A percentile compares a stretch with the other conserved stretches of the same genome.
Evolutionary conservation across 2,888 invertebrate genomes (phyloP).

Genomic region (Drosophila koepferae): DNA sequence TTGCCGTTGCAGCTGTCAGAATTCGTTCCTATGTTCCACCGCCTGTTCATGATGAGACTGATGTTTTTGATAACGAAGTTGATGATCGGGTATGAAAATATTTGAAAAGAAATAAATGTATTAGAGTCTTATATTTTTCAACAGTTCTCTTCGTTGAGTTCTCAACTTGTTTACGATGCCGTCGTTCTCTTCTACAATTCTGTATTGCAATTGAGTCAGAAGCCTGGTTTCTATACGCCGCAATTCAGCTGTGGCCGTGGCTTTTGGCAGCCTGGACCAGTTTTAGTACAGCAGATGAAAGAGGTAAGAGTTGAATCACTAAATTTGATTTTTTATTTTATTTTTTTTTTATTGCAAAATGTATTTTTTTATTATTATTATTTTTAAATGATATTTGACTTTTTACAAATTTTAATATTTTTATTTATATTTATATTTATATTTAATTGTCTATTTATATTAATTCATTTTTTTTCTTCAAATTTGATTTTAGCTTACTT

Average conservation of each 20-base stretch:
- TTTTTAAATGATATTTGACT: too few relatives aligned
- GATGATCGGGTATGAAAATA: conserved; percentile 46
- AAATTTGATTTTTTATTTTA: not conserved
- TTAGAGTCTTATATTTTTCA: not conserved
- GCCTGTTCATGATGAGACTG: conserved; percentile 71
- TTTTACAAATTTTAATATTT: too few relatives aligned
- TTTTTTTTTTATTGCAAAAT: too few relatives aligned
- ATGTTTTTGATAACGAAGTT: conserved; percentile 66
- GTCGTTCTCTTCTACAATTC: conserved; percentile 96
- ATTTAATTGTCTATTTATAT: too few relatives aligned
- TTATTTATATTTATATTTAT: too few relatives aligned
- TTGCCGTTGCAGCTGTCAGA: conserved; percentile 63
- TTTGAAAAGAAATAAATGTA: not conserved
- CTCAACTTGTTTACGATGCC: conserved; percentile 94
- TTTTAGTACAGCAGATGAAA: conserved; percentile 88
- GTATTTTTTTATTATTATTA: too few relatives aligned
- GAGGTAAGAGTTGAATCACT: conserved; percentile 84
- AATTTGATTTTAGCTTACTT: too few relatives aligned
- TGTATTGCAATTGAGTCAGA: conserved; percentile 85
- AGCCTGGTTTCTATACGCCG: conserved; percentile 62
- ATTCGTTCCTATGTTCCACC: conserved; percentile 74
- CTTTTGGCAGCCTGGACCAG: conserved; percentile 87
- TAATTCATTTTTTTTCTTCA: too few relatives aligned
- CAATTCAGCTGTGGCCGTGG: conserved; percentile 68
- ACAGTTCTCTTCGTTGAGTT: conserved; percentile 59